phyloP scores from a whole-genome alignment of 2,113 vertebrate genomes.

The Naja naja region DNA sequence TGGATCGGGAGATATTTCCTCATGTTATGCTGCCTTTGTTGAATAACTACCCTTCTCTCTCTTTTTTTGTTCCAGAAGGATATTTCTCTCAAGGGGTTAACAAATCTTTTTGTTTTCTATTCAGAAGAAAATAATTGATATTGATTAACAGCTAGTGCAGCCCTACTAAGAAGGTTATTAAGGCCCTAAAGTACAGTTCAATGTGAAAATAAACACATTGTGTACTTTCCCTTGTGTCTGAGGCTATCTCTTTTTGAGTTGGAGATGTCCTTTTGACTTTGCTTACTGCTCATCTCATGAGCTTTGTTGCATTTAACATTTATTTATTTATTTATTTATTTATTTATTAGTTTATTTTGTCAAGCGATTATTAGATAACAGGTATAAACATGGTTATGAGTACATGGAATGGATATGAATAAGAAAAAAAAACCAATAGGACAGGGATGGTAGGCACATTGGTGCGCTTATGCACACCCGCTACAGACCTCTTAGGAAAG shows the following conservation, averaged over 20 bases:
- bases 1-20: background rate
- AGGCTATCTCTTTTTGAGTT: conserved; percentile 49
- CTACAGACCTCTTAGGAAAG: no score
- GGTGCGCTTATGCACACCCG: no score
- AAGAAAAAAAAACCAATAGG: no score
- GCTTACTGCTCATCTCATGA: conserved; percentile 59
- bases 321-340: background rate
- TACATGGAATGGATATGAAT: no score
- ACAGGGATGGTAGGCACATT: no score
- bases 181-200: conserved; percentile 63
- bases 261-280: conserved; percentile 65
- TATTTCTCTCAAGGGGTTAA: conserved; percentile 58
- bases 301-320: conserved; percentile 59
- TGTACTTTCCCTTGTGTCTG: conserved; percentile 57
- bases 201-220: conserved; percentile 59
- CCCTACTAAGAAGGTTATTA: conserved; percentile 66
- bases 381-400: no score
- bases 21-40: background rate
- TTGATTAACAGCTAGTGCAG: conserved; percentile 70
- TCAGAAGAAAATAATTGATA: conserved; percentile 73
- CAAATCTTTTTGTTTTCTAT: conserved; percentile 44
- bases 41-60: background rate
- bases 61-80: conserved; percentile 21
- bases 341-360: no score
- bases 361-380: no score